Base-by-base conservation (phyloP, 2,797 vertebrate species). In the Bradypus variegatus region DNA sequence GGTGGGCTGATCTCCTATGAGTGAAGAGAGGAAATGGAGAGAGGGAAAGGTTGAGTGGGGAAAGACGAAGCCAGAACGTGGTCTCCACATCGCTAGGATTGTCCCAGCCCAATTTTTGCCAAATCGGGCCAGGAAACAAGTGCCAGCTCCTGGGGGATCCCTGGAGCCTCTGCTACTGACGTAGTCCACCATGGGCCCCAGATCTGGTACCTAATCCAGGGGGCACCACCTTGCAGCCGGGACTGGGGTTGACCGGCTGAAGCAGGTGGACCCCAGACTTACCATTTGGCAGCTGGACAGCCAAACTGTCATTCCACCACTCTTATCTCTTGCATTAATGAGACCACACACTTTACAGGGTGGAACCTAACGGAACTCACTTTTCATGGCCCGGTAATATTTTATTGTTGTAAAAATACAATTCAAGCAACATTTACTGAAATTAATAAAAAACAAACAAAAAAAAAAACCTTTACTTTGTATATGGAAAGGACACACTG, bases 191-290 rank as follows among this genome's bases (percentile, higher is more conserved):
- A 21, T 55, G 3, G 73, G 36, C 45, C 25, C 7, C 87, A 5
- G 48, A 53, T 3, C 73, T 8, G 16, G 13, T 5, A 6, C 0
- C 3, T 16, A 8, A 55, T 55, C 55, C 55, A n/a, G n/a, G n/a
- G n/a, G n/a, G n/a, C n/a, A n/a, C n/a, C n/a, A n/a, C n/a, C n/a
- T n/a, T n/a, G n/a, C n/a, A n/a, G n/a, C n/a, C 19, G 55, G 18
- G 6, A 5, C 12, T 8, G 8, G 38, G 8, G 1, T 13, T 5
- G 2, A 8, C 3, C 2, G n/a, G n/a, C 29, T 0, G 21, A 31
- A 62, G 75, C 62, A 10, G 31, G 31, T 1, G 7, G 36, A 23
- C 18, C 38, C 48, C 31, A 3, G 50, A 72, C 11, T 13, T n/a
- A 15, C 33, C 19, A 3, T 5, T 2, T 3, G 4, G 85, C 33